Conservation (phyloP, 2,113 vertebrate genomes). For the Dissostichus mawsoni region DNA sequence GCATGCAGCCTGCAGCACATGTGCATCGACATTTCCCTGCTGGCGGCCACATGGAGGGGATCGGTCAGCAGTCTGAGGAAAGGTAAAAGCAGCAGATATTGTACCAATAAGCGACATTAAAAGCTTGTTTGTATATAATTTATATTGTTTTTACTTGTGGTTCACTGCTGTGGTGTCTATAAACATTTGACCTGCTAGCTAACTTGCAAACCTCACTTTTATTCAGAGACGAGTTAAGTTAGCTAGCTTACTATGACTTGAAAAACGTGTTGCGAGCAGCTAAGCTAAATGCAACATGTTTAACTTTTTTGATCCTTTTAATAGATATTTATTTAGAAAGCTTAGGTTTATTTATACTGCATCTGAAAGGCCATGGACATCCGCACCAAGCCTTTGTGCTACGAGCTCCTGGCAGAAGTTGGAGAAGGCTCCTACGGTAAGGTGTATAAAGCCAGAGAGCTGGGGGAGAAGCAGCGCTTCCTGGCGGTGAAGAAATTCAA, state of each 20-base stretch:
- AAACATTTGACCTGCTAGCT: neutral
- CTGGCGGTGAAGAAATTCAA: conserved; percentile 84
- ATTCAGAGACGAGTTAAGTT: neutral
- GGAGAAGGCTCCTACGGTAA: conserved; percentile 80
- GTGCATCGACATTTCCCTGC: neutral
- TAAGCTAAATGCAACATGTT: neutral
- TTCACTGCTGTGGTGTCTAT: neutral
- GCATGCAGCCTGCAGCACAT: neutral
- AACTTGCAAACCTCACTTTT: neutral
- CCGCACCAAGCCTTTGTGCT: conserved; percentile 33
- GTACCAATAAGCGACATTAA: neutral
- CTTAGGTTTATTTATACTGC: neutral
- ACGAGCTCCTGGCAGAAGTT: conserved; percentile 80
- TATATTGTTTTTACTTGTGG: neutral
- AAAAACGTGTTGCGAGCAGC: neutral
- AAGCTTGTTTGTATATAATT: accelerated
- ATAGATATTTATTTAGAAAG: neutral
- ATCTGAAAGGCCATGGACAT: conserved; percentile 60
- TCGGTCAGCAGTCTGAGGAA: conserved; percentile 19
- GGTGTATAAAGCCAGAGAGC: conserved; percentile 83
- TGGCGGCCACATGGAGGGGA: neutral
- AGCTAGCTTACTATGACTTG: conserved; percentile 19
- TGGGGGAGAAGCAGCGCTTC: conserved; percentile 71
- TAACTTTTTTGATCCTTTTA: neutral
- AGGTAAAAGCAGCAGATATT: neutral